Evolutionary conservation across 2,888 invertebrate species (phyloP).

Genomic region (Pyrrhosoma nymphula): DNA sequence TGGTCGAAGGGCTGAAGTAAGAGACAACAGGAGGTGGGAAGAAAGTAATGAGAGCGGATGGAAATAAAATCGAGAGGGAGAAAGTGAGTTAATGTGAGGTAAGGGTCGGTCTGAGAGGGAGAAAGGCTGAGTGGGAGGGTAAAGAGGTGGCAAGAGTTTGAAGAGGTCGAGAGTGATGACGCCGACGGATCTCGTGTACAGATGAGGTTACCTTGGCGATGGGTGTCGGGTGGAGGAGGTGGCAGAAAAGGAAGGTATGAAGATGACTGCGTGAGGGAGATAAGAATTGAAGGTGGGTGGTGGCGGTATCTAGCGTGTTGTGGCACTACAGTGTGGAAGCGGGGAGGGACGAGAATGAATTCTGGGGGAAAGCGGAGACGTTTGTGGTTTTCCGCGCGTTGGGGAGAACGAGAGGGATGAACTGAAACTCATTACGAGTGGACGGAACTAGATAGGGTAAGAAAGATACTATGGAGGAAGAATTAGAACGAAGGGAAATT

Average conservation of each 20-base stretch:
- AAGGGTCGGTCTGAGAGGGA: no score
- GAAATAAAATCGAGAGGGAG: background rate
- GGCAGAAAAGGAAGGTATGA: background rate
- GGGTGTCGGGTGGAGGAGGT: background rate
- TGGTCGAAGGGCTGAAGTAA: no score
- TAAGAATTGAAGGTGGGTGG: background rate
- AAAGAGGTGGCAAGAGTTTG: background rate
- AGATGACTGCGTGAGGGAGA: background rate
- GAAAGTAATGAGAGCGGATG: background rate
- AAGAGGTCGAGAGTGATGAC: background rate
- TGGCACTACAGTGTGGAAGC: background rate
- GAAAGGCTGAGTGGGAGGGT: background rate
- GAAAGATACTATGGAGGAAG: no score
- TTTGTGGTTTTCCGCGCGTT: no score
- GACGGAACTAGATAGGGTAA: no score
- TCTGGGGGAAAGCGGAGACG: no score
- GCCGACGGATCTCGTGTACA: background rate
- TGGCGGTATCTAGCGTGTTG: background rate
- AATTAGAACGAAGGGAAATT: no score
- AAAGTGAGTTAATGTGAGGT: background rate
- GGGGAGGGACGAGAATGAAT: background rate
- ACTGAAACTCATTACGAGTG: no score
- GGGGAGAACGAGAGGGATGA: no score
- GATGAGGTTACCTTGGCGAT: conserved; percentile 11
- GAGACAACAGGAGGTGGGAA: no score